Evolutionary conservation across 2,113 vertebrate species (phyloP), one percentile per base, ranked within the genome.

Genomic region (Colinus virginianus): DNA sequence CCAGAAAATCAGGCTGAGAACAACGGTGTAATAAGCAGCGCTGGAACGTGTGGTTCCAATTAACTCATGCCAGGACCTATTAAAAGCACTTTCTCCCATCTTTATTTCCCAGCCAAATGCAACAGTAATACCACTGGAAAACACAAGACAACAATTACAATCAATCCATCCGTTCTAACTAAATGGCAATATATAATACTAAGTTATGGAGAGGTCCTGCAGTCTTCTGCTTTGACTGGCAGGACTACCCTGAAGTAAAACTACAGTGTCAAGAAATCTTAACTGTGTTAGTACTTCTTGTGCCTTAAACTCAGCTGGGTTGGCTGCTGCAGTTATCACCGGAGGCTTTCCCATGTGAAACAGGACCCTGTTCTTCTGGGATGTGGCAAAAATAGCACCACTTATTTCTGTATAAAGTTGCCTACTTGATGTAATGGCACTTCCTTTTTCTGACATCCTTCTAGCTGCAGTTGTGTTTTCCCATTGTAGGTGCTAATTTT

Each of bases 41-140:
- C 19, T 40, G 56, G 49, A 86, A 78, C 72, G 56, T 12, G 7
- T 77, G 72, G 61, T 75, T 93, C 48, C 64, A 78, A 64, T 76
- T 93, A 91, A 77, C 30, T 91, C 0, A 1, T 90, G 86, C 82
- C 86, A 90, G 86, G 86, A 80, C 66, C 68, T 91, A 67, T 86
- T 93, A 94, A 64, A 74, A 86, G 90, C 56, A 59, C 59, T 78
- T 90, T 88, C 46, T 75, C 72, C 68, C 43, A 17, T 90, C 83
- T 88, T 95, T 79, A 72, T 84, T 66, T 93, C 79, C 28, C 10
- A 63, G 79, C 78, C 78, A 96, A 96, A 91, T 20, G 40, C 32
- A 86, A 71, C 13, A 78, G 13, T 59, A 83, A 59, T 75, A 69
- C 23, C 28, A 14, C 28, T 77, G 78, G 59, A 84, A 91, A 95